Conservation (phyloP, 2,797 vertebrate genomes). For the Chaenodraco wilsoni region DNA sequence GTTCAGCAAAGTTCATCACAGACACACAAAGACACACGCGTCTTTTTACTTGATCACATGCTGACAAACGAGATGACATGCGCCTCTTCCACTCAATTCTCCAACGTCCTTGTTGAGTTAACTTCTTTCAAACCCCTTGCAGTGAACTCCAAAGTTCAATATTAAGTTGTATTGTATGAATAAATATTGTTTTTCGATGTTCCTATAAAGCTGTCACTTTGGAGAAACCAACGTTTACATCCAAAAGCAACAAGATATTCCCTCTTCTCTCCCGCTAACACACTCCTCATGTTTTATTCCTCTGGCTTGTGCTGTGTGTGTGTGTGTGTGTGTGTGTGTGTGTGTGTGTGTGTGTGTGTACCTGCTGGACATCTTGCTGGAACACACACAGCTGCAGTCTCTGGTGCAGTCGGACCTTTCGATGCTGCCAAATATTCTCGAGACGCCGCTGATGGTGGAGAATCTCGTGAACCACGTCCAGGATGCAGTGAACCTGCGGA, state of each 20-base stretch:
- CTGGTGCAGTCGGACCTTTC: constrained; percentile 97
- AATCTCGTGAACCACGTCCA: constrained; percentile 96
- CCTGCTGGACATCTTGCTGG: constrained; percentile 99
- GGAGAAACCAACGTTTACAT: constrained; percentile 2
- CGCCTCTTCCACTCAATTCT: constrained; percentile 23
- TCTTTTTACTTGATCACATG: constrained; percentile 40
- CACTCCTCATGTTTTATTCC: not conserved
- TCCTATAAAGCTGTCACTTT: not conserved
- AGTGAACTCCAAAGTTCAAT: constrained; percentile 7
- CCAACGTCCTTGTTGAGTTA: constrained; percentile 7
- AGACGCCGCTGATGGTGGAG: constrained; percentile 95
- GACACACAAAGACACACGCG: constrained; percentile 4
- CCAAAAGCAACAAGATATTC: not conserved
- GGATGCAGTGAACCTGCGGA: constrained; percentile 76
- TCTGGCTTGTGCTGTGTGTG: not conserved
- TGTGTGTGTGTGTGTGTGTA: constrained; percentile 59
- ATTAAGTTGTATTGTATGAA: not conserved
- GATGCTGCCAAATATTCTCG: constrained; percentile 97
- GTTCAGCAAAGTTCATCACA: constrained; percentile 17
- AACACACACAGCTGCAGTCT: constrained; percentile 98
- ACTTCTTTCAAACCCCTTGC: not conserved
- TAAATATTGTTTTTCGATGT: constrained; percentile 11
- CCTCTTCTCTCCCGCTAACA: not conserved
- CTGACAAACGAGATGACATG: constrained; percentile 42
- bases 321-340: not conserved